Evolutionary conservation across 1,140 invertebrate species (phyloP).

Genomic region (Panagrolaimus sp.): DNA sequence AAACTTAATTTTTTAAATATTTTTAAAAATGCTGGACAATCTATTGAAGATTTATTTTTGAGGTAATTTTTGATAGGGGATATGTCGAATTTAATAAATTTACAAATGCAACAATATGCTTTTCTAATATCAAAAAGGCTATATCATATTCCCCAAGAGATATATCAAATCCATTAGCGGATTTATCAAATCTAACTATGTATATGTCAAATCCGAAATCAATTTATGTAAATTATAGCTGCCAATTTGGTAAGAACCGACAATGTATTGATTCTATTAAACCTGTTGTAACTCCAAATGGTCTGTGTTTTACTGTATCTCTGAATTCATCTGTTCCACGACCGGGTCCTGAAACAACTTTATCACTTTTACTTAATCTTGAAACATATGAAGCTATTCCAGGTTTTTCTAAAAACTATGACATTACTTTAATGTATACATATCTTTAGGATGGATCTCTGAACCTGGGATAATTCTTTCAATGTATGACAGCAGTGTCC

Average conservation of each 20-base stretch:
- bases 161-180: constrained; percentile 12
- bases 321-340: constrained; percentile 31
- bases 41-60: constrained; percentile 35
- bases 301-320: constrained; percentile 33
- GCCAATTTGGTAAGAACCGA: constrained; percentile 33
- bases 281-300: constrained; percentile 36
- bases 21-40: constrained; percentile 26
- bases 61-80: too few species aligned
- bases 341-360: constrained; percentile 37
- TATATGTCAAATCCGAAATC: not conserved
- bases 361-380: constrained; percentile 34
- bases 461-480: constrained; percentile 39
- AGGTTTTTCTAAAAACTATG: too few species aligned
- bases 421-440: too few species aligned
- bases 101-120: too few species aligned
- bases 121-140: too few species aligned
- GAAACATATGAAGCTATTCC: constrained; percentile 39
- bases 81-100: too few species aligned
- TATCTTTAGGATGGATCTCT: constrained; percentile 25
- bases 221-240: constrained; percentile 4
- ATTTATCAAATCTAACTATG: too few species aligned
- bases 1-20: constrained; percentile 2
- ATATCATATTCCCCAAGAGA: too few species aligned
- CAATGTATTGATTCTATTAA: constrained; percentile 37
- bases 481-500: constrained; percentile 29